phyloP scores from a whole-genome alignment of 2,888 invertebrate genomes.

The Ctenicera cuprea region DNA sequence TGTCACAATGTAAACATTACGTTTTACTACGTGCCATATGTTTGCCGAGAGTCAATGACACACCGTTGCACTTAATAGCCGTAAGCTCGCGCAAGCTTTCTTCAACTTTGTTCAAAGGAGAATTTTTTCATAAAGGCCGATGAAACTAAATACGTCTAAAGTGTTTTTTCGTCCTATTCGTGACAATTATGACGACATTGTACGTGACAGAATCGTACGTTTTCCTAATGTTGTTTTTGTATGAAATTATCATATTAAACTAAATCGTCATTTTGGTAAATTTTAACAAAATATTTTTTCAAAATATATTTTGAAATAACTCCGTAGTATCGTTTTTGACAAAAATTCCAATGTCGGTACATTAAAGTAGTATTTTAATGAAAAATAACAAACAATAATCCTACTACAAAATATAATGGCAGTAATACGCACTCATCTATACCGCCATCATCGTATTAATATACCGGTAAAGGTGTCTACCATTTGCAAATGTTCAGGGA shows the following conservation, averaged over 20 bases:
- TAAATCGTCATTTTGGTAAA: too few relatives aligned
- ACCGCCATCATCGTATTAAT: slow-evolving; percentile 39
- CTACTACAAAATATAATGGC: neutral
- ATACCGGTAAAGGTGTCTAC: slow-evolving; percentile 58
- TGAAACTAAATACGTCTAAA: neutral
- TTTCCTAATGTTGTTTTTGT: too few relatives aligned
- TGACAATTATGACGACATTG: too few relatives aligned
- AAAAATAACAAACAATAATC: neutral
- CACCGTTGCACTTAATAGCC: slow-evolving; percentile 17
- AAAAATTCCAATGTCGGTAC: too few relatives aligned
- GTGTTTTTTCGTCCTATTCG: neutral
- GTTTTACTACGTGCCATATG: slow-evolving; percentile 45
- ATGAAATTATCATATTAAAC: too few relatives aligned
- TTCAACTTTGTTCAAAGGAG: neutral
- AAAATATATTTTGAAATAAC: too few relatives aligned
- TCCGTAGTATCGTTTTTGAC: too few relatives aligned
- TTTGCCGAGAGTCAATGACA: slow-evolving; percentile 43
- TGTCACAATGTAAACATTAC: slow-evolving; percentile 42
- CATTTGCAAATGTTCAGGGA: slow-evolving; percentile 57
- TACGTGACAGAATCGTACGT: too few relatives aligned
- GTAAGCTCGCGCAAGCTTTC: neutral
- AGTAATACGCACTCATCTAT: neutral
- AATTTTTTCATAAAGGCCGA: neutral
- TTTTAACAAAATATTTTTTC: too few relatives aligned
- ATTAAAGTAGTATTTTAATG: too few relatives aligned